Evolutionary conservation across 35 echinoderm and acorn worm species (phyloP), one percentile per base, ranked within the genome.

Genomic region (Holothuria glaberrima): DNA sequence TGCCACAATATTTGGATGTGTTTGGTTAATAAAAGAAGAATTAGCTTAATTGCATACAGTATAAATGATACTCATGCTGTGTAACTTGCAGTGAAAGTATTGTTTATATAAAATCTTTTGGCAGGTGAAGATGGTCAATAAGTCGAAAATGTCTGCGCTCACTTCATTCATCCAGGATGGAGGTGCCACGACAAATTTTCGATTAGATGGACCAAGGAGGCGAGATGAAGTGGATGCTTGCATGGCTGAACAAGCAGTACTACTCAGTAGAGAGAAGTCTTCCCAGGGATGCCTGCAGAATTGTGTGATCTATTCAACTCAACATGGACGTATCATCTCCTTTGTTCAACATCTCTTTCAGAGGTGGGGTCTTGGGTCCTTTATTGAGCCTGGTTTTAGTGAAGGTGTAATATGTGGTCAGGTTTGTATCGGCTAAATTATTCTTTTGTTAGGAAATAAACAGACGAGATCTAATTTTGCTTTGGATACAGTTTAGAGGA

Each of bases 201-300:
- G 36, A 41, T 41, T 41, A 41, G 36, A 41, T 41, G 36, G 66
- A 17, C 22, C 66, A 26, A 18, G 36, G 36, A 41, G 36, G 36
- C 36, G 6, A 18, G 79, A 82, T 58, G 79, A 82, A 50, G 19
- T 56, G 18, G 79, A 82, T 26, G 48, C 79, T 17, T 54, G 79
- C 50, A 82, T 82, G 79, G 79, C 57, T 2, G 79, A 82, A 30
- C 79, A 82, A 26, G 79, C 18, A 6, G 28, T 29, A 0, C 48
- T 82, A 13, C 27, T 82, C 7, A 9, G 21, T 0, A 36, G 28
- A 22, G n/a, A 58, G 19, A 12, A 50, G 79, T 54, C 79, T 17
- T n/a, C n/a, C 27, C 50, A 82, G 14, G 30, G 22, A 18, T 58
- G 22, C 17, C 19, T 0, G 20, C 22, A 29, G 30, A 27, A 82